Conservation (phyloP, 2,888 invertebrate genomes). For the Drosophila birchii region DNA sequence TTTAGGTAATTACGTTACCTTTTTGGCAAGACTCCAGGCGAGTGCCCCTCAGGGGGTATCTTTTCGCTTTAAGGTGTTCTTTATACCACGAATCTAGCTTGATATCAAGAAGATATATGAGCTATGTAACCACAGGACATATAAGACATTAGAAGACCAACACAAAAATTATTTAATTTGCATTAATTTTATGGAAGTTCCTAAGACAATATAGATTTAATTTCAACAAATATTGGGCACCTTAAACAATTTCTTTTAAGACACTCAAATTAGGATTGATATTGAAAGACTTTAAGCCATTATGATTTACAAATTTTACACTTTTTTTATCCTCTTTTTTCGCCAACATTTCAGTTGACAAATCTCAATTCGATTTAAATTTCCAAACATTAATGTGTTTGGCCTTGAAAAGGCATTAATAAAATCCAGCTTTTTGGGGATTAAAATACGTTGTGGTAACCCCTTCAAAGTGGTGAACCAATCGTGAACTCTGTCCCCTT, state of each 20-base stretch:
- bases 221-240: not conserved
- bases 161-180: no score
- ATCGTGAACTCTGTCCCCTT: conserved; percentile 14
- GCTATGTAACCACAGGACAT: no score
- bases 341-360: conserved; percentile 10
- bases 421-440: conserved; percentile 23
- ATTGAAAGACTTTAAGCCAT: not conserved
- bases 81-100: not conserved
- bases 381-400: conserved; percentile 10
- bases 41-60: not conserved
- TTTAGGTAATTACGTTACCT: conserved; percentile 18
- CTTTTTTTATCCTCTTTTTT: not conserved
- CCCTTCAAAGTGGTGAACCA: conserved; percentile 34
- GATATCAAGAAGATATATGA: not conserved
- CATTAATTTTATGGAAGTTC: not conserved
- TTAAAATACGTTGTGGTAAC: conserved; percentile 29
- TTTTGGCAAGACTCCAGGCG: conserved; percentile 4
- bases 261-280: not conserved
- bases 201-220: not conserved
- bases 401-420: conserved; percentile 37
- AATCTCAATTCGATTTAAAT: not conserved
- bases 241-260: not conserved
- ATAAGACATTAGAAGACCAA: no score
- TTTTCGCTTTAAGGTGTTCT: not conserved
- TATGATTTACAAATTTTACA: not conserved